These are phyloP conservation scores for Atrina japonica DNA, from an alignment of 2,888 invertebrate genomes.

Conservation along the genomic window DNA sequence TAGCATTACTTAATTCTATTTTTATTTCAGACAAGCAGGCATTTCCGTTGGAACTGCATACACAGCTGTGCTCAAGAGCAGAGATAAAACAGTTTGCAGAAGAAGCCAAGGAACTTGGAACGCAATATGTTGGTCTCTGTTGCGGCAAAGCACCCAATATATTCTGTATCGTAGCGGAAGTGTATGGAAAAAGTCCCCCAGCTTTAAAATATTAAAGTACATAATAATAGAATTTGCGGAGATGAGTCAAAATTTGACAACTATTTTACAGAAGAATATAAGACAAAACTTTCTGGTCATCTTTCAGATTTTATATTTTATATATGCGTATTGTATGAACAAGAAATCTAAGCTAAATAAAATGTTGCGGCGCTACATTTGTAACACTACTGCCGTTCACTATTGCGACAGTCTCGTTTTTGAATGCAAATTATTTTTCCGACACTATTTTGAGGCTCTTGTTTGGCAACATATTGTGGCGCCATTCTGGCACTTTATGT, in stretches of 20 bases:
- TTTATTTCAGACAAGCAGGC: too few species aligned
- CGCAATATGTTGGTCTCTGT: constrained; percentile 75
- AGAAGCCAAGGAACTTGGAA: constrained; percentile 63
- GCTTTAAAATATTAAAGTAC: constrained; percentile 64
- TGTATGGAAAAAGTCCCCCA: constrained; percentile 64
- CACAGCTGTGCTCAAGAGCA: constrained; percentile 57
- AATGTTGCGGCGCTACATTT: too few species aligned
- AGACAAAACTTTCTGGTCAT: neutral
- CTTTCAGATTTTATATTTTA: too few species aligned
- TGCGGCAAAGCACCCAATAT: constrained; percentile 73
- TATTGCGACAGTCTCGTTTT: too few species aligned
- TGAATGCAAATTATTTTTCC: too few species aligned
- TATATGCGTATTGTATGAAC: too few species aligned
- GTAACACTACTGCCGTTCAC: too few species aligned
- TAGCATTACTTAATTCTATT: too few species aligned
- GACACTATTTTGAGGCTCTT: too few species aligned
- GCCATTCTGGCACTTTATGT: too few species aligned
- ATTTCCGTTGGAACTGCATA: constrained; percentile 64
- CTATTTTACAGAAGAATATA: constrained; percentile 38
- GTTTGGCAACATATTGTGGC: too few species aligned
- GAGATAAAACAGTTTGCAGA: constrained; percentile 69
- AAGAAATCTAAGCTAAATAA: too few species aligned
- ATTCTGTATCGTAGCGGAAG: constrained; percentile 66
- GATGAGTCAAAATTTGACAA: constrained; percentile 45
- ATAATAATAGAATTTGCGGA: constrained; percentile 55